These are phyloP conservation scores for Decapterus maruadsi DNA, from an alignment of 2,797 vertebrate genomes.

Conservation along the genomic window DNA sequence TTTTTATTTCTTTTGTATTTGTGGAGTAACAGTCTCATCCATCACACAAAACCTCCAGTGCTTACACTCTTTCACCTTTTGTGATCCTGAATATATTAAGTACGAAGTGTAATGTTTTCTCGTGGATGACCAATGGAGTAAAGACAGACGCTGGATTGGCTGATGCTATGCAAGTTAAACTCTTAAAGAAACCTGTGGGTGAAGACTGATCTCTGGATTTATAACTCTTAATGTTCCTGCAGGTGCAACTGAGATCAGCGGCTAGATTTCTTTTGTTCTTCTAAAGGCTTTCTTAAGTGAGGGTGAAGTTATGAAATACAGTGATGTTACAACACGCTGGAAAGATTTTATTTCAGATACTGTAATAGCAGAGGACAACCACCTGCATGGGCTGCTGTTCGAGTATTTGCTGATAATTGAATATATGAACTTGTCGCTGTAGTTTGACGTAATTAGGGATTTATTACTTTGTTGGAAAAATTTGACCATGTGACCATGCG, in stretches of 20 bases:
- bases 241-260: neutral
- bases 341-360: neutral
- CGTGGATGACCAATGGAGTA: constrained; percentile 33
- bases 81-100: constrained; percentile 18
- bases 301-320: constrained; percentile 4
- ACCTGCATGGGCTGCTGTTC: neutral
- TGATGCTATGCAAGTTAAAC: constrained; percentile 25
- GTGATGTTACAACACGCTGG: constrained; percentile 1
- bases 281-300: neutral
- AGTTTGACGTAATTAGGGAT: constrained; percentile 6
- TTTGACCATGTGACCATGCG: neutral
- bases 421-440: neutral
- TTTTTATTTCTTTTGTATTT: constrained; percentile 6
- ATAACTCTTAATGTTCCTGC: constrained; percentile 12
- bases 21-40: constrained; percentile 26
- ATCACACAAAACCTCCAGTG: constrained; percentile 3
- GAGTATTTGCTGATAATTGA: constrained; percentile 1
- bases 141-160: constrained; percentile 34
- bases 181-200: constrained; percentile 7
- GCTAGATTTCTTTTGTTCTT: neutral
- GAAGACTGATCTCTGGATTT: constrained; percentile 20
- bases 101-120: constrained; percentile 19
- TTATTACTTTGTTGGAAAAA: constrained; percentile 8
- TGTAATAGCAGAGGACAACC: constrained; percentile 7
- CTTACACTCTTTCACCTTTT: constrained; percentile 19